phyloP scores from a whole-genome alignment of 2,113 vertebrate species.

The Chamaetylas fuelleborni region DNA sequence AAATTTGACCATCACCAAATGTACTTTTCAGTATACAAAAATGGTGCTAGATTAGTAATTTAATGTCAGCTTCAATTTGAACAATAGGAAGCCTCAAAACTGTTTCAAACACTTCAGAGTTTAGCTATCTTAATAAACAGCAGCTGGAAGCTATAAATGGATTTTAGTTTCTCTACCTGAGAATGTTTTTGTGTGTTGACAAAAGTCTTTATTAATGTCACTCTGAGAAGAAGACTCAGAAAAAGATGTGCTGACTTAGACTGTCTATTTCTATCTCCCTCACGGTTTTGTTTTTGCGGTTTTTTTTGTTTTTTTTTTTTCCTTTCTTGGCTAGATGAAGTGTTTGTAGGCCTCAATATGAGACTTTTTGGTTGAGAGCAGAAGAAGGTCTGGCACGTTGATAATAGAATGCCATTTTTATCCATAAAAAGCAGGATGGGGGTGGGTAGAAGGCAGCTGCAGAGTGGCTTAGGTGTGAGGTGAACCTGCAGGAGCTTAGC shows the following conservation, averaged over 20 bases:
- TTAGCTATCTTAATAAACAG: neutral
- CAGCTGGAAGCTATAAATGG: neutral
- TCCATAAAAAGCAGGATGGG: neutral
- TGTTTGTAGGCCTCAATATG: neutral
- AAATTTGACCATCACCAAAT: neutral
- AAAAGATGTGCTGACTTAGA: neutral
- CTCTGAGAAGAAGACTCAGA: neutral
- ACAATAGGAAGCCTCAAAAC: neutral
- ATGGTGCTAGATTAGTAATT: neutral
- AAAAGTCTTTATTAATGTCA: neutral
- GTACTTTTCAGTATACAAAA: neutral
- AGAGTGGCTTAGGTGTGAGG: neutral
- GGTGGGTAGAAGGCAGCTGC: neutral
- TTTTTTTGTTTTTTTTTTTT: neutral
- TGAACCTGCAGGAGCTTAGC: neutral
- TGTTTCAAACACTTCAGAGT: neutral
- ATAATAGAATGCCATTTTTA: neutral
- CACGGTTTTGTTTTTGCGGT: accelerated
- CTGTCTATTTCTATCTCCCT: neutral
- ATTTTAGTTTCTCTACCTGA: neutral
- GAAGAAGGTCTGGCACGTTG: accelerated
- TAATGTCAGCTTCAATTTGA: neutral
- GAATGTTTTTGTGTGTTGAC: neutral
- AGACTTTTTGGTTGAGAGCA: neutral
- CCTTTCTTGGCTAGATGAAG: neutral